Evolutionary conservation across 2,888 invertebrate genomes (phyloP), one percentile per base, ranked within the genome.

Genomic region (Invenusta paracnida): DNA sequence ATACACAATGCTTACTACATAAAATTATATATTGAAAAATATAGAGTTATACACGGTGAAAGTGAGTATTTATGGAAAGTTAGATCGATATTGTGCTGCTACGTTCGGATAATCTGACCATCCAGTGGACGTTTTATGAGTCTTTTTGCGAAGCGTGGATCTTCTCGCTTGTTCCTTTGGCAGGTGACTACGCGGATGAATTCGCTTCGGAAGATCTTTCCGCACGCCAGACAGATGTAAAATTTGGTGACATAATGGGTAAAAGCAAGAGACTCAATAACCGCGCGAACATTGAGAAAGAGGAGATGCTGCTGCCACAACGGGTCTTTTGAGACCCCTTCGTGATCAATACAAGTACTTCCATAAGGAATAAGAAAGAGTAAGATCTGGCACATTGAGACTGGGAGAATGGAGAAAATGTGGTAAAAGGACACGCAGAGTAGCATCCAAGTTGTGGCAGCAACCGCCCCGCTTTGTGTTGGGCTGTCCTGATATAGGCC

Each of bases 391-490:
- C 91, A 88, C 11, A 90, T 86, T 0, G 91, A 90, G 29, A 90
- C 90, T 0, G 91, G 91, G 2, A 91, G 88, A 83, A 90, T 89
- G 11, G 91, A 91, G 85, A 90, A 89, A 30, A 91, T 91, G 17
- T 91, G 89, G 87, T 90, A 91, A 87, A 91, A 91, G 0, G 91
- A 91, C 1, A 91, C 91, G 0, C 90, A 89, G 28, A 91, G 88
- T 0, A 91, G 87, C 25, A 91, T 91, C 25, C 90, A 88, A 0
- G 91, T 91, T 0, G 90, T 90, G 1, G 91, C 90, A n/a, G 89
- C 66, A 30, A 29, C 28, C 13, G 66, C 87, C 30, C 30, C 85
- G 25, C 5, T n/a, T 1, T 29, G 28, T 11, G 27, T 30, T 27
- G 28, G 23, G 88, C 81, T 88, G 11, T 13, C n/a, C n/a, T 66